phyloP scores from a whole-genome alignment of 1,140 invertebrate species.

The Artemia franciscana region DNA sequence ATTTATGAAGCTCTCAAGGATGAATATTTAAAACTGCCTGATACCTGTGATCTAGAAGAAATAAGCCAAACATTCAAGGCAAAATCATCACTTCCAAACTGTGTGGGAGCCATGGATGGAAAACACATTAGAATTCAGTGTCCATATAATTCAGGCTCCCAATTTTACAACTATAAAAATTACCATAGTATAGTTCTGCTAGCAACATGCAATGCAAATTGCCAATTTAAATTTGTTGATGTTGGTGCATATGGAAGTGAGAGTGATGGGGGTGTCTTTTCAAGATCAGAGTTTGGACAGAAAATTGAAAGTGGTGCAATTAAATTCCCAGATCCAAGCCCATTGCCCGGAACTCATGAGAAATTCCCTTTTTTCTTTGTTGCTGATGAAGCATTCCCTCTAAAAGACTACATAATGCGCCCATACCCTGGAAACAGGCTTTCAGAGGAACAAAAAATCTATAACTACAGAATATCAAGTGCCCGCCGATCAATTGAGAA shows the following conservation, averaged over 20 bases:
- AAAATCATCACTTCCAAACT: conserved; percentile 25
- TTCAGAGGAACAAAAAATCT: conserved; percentile 12
- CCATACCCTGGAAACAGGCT: conserved; percentile 19
- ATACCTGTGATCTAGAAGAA: conserved; percentile 10
- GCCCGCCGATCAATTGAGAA: conserved; percentile 6
- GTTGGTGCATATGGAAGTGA: conserved; percentile 21
- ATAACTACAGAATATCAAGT: conserved; percentile 13
- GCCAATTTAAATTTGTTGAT: conserved; percentile 21
- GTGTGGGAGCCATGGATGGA: conserved; percentile 20
- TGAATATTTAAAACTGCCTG: conserved; percentile 11
- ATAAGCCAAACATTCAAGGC: conserved; percentile 17
- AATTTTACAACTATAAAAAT: conserved; percentile 22
- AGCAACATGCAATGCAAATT: conserved; percentile 21
- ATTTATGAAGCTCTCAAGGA: conserved; percentile 7
- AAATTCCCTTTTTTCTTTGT: conserved; percentile 18
- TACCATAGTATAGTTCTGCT: conserved; percentile 19
- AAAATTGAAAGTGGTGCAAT: conserved; percentile 15
- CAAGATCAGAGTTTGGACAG: conserved; percentile 14
- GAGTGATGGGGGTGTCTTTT: conserved; percentile 20
- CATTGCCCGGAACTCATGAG: conserved; percentile 12
- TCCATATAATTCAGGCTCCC: conserved; percentile 16
- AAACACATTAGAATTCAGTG: conserved; percentile 16
- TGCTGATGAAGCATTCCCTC: conserved; percentile 23
- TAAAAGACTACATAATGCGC: conserved; percentile 21
- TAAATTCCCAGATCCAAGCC: conserved; percentile 12